Evolutionary conservation across 2,888 invertebrate genomes (phyloP).

Genomic region (Lithophane ornitopus): DNA sequence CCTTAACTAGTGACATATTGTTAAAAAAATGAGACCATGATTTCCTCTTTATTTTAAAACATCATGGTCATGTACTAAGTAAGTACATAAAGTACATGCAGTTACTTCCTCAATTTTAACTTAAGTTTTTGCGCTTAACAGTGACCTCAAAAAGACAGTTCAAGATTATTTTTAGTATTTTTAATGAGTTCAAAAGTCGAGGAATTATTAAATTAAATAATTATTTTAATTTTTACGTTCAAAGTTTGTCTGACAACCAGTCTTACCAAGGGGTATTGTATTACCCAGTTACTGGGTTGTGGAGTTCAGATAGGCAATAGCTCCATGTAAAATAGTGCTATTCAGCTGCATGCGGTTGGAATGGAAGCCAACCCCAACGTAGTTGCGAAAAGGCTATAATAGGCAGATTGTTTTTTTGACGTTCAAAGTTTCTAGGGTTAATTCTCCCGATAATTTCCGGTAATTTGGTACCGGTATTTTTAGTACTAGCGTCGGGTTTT

Average conservation of each 20-base stretch:
- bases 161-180: slow-evolving; percentile 23
- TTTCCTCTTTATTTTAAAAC: not conserved
- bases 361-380: too few species aligned
- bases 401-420: too few species aligned
- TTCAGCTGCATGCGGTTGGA: too few species aligned
- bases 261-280: too few species aligned
- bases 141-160: slow-evolving; percentile 25
- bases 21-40: not conserved
- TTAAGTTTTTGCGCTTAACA: slow-evolving; percentile 18
- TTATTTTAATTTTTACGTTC: not conserved
- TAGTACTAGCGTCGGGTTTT: not conserved
- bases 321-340: too few species aligned
- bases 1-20: too few species aligned
- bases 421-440: too few species aligned
- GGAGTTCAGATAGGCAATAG: too few species aligned
- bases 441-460: not conserved
- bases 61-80: not conserved
- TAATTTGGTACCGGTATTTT: slow-evolving; percentile 10
- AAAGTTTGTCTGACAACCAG: not conserved
- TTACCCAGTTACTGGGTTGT: too few species aligned
- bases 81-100: not conserved
- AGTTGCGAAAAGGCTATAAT: too few species aligned
- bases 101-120: slow-evolving; percentile 27
- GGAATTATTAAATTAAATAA: not conserved
- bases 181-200: slow-evolving; percentile 20